Conservation (phyloP, 2,113 vertebrate genomes). For the Crotophaga sulcirostris region DNA sequence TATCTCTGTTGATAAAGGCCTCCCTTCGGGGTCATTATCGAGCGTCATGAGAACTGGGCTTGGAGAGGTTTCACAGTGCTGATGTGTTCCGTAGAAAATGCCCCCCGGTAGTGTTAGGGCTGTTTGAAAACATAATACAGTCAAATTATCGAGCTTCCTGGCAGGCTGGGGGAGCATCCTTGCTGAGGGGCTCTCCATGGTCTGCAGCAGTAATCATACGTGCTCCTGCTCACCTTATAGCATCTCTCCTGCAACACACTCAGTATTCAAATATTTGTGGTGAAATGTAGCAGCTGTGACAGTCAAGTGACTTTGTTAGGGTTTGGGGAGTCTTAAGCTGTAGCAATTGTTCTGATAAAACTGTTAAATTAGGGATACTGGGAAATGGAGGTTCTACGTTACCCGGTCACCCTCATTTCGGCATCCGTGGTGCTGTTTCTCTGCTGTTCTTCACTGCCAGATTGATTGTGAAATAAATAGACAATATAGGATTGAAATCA, state of each 20-base stretch:
- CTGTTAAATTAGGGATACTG: not conserved
- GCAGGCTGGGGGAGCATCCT: not conserved
- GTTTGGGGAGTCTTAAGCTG: not conserved
- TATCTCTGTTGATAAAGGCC: conserved; percentile 58
- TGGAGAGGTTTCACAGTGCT: conserved; percentile 32
- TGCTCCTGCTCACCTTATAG: not conserved
- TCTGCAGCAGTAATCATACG: not conserved
- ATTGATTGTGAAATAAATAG: not conserved
- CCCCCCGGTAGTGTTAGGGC: not conserved
- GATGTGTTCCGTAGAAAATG: not conserved
- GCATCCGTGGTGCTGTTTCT: not conserved
- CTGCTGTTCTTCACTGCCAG: not conserved
- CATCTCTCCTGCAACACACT: not conserved
- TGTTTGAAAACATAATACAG: not conserved
- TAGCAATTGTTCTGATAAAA: not conserved
- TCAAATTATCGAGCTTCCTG: not conserved
- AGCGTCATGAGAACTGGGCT: conserved; percentile 31
- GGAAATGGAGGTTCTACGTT: not conserved
- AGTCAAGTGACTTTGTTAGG: not conserved
- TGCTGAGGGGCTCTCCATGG: rapidly evolving
- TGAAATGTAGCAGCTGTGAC: not conserved
- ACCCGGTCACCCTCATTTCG: not conserved
- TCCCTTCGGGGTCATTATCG: conserved; percentile 36
- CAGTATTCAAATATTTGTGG: not conserved
- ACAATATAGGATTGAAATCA: not conserved